Conservation (phyloP, 2,888 invertebrate species). For the Amorpha juglandis region DNA sequence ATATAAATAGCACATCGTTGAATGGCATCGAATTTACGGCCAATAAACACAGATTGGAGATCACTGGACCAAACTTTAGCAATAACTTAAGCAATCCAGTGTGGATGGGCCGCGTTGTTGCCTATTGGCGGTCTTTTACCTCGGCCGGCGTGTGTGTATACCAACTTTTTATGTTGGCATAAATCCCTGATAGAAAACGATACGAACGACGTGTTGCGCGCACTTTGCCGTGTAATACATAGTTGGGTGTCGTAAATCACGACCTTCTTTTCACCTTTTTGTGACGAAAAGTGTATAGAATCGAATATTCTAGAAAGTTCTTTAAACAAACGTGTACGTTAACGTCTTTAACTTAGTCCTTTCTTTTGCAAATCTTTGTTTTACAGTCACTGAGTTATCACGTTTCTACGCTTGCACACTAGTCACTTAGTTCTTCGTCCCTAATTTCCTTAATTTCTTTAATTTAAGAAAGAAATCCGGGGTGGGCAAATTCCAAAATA, state of each 20-base stretch:
- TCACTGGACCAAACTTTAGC: slow-evolving; percentile 78
- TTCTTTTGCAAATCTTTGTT: too few relatives aligned
- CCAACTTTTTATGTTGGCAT: slow-evolving; percentile 73
- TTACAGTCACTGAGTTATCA: too few relatives aligned
- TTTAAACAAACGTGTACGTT: too few relatives aligned
- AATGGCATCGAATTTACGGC: slow-evolving; percentile 68
- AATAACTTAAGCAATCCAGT: slow-evolving; percentile 79
- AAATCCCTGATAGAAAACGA: slow-evolving; percentile 73
- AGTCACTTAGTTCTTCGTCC: too few relatives aligned
- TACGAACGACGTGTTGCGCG: slow-evolving; percentile 51
- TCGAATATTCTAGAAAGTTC: neutral
- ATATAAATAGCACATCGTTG: slow-evolving; percentile 67
- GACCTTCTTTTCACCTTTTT: slow-evolving; percentile 40
- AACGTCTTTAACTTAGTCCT: too few relatives aligned
- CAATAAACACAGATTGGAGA: slow-evolving; percentile 80
- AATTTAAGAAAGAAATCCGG: too few relatives aligned
- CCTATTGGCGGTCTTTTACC: slow-evolving; percentile 63
- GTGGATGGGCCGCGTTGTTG: slow-evolving; percentile 54
- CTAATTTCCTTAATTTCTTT: too few relatives aligned
- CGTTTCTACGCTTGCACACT: too few relatives aligned
- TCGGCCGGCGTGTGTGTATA: slow-evolving; percentile 71
- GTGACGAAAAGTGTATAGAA: slow-evolving; percentile 39
- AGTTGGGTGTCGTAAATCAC: slow-evolving; percentile 50
- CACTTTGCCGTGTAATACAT: slow-evolving; percentile 50
- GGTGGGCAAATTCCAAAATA: too few relatives aligned